Evolutionary conservation across 1,140 invertebrate species (phyloP), one percentile per base, ranked within the genome.

Genomic region (Pomacea maculata): DNA sequence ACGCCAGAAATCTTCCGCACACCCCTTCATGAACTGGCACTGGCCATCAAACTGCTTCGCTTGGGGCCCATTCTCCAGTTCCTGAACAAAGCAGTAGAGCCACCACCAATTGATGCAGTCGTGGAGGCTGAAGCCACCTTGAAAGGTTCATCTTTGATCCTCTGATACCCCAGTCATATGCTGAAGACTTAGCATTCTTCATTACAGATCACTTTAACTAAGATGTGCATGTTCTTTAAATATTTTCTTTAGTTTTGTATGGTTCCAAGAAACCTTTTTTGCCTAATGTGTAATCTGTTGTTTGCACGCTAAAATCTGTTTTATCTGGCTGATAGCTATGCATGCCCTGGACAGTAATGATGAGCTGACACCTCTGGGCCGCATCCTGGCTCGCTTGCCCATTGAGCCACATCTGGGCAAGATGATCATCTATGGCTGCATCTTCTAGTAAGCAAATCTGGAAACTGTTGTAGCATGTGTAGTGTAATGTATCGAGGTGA

Each of bases 1-100:
- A 97, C 96, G 0, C 97, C 97, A 0, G 97, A 99, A 93, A 99
- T 99, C 94, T 98, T 98, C 91, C 93, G 97, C 75, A 98, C 97
- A 6, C 97, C 97, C 0, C 92, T 99, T 8, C 97, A 99, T 88
- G 97, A 99, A 89, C 79, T 93, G 34, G 90, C 91, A 0, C 83
- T 93, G 76, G 87, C 90, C 65, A 93, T 93, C 79, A 93, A 93
- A 84, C 85, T 93, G n/a, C 86, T 93, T 9, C 83, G 90, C 54
- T 85, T 93, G 10, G 92, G 92, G 17, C 85, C 88, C 12, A 91
- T 93, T 77, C 88, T 88, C 7, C 81, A 86, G 14, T 93, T 93
- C 85, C 83, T 93, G 75, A 88, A 88, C 55, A 92, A 92, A 77
- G 92, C 93, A 52, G 88, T 93, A n/a, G 90, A 93, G 81, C 92